Evolutionary conservation across 1,140 invertebrate genomes (phyloP).

Genomic region (Neodiprion virginianus): DNA sequence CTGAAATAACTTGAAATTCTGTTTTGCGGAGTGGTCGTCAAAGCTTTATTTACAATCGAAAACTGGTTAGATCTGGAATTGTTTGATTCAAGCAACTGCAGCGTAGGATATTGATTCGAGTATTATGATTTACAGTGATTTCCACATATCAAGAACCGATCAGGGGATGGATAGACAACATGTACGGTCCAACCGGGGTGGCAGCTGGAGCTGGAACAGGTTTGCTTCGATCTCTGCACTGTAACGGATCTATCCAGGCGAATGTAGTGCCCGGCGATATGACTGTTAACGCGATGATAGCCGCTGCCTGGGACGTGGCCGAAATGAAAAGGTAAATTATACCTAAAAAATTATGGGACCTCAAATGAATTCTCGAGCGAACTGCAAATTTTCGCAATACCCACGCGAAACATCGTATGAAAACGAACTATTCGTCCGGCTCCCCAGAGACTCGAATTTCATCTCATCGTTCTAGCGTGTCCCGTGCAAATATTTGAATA

Average conservation of each 20-base stretch:
- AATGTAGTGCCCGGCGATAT: constrained; percentile 89
- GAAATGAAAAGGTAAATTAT: constrained; percentile 43
- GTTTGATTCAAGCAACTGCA: too few relatives aligned
- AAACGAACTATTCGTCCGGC: background rate
- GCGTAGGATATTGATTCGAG: too few relatives aligned
- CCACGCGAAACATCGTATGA: background rate
- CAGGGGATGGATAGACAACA: constrained; percentile 84
- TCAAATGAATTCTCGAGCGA: too few relatives aligned
- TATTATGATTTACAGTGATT: constrained; percentile 55
- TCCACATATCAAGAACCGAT: constrained; percentile 64
- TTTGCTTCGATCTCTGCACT: constrained; percentile 74
- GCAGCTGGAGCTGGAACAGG: constrained; percentile 78
- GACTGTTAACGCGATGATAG: constrained; percentile 79
- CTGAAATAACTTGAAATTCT: background rate
- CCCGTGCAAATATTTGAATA: too few relatives aligned
- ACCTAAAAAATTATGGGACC: too few relatives aligned
- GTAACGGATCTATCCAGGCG: constrained; percentile 65
- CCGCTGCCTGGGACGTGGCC: constrained; percentile 76
- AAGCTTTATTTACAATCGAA: too few relatives aligned
- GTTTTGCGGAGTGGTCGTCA: background rate
- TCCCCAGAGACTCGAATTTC: too few relatives aligned
- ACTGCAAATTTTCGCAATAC: background rate
- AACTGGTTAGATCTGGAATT: too few relatives aligned
- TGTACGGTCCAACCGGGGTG: constrained; percentile 87
- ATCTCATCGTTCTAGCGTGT: too few relatives aligned